These are phyloP conservation scores for Cephus pulcher DNA, from an alignment of 2,888 invertebrate genomes.

Conservation along the genomic window DNA sequence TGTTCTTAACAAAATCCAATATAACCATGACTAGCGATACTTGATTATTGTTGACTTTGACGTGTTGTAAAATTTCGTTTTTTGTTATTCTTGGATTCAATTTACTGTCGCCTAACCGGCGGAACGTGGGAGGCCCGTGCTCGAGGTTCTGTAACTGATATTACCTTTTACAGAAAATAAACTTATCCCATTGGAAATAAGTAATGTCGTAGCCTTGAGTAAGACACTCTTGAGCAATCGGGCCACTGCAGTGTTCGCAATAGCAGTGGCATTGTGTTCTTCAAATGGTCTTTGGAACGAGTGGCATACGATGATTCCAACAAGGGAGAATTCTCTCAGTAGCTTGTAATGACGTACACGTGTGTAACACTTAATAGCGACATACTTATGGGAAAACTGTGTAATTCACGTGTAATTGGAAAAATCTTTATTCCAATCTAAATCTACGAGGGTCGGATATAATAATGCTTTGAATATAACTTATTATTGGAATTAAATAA, in stretches of 20 bases:
- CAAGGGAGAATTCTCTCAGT: background rate
- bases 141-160: conserved; percentile 20
- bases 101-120: background rate
- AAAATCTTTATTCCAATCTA: background rate
- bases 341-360: background rate
- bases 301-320: background rate
- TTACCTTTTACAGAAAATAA: conserved; percentile 42
- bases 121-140: conserved; percentile 13
- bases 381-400: background rate
- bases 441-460: background rate
- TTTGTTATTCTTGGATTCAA: background rate
- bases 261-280: background rate
- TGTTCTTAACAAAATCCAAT: background rate
- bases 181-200: conserved; percentile 37
- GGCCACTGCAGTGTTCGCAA: conserved; percentile 34
- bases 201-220: conserved; percentile 38
- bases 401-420: background rate
- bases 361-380: background rate
- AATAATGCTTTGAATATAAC: background rate
- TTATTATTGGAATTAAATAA: background rate
- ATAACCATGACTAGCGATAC: background rate
- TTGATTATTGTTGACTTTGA: background rate
- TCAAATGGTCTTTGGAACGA: background rate
- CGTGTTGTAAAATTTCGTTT: background rate
- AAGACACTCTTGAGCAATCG: conserved; percentile 38